Evolutionary conservation across 2,888 invertebrate genomes (phyloP).

Genomic region (Apodemia hepburni): DNA sequence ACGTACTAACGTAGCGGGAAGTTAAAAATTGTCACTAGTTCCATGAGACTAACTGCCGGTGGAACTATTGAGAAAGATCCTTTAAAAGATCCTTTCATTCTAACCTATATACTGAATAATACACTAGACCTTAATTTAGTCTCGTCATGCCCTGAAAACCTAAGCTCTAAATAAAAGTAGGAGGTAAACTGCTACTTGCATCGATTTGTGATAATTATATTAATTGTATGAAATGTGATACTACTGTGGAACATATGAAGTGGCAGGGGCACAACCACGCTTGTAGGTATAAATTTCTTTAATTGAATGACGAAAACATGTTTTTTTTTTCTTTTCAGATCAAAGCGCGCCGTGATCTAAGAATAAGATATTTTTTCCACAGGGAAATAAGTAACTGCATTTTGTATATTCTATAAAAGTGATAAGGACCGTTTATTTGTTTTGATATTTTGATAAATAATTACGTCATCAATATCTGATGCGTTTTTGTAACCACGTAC

Average conservation of each 20-base stretch:
- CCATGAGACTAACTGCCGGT: too few relatives aligned
- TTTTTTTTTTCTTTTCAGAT: conserved; percentile 62
- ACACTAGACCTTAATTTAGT: too few relatives aligned
- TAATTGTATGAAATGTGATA: too few relatives aligned
- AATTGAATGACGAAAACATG: conserved; percentile 1
- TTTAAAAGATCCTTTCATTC: too few relatives aligned
- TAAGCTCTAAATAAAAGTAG: too few relatives aligned
- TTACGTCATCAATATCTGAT: conserved; percentile 72
- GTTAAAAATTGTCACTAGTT: too few relatives aligned
- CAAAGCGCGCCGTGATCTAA: conserved; percentile 79
- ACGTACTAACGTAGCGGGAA: too few relatives aligned
- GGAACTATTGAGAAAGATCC: too few relatives aligned
- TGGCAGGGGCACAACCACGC: background rate
- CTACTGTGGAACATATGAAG: background rate
- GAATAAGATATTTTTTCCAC: conserved; percentile 81
- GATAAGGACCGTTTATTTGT: conserved; percentile 79
- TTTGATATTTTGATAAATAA: conserved; percentile 77
- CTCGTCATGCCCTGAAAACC: too few relatives aligned
- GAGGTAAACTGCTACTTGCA: too few relatives aligned
- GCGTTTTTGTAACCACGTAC: conserved; percentile 63
- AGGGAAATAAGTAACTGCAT: conserved; percentile 81
- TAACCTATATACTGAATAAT: too few relatives aligned
- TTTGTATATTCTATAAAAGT: conserved; percentile 81
- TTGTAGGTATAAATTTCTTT: background rate
- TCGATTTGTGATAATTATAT: too few relatives aligned